These are phyloP conservation scores for Flexamia atlantica DNA, from an alignment of 2,888 invertebrate genomes.

Conservation along the genomic window DNA sequence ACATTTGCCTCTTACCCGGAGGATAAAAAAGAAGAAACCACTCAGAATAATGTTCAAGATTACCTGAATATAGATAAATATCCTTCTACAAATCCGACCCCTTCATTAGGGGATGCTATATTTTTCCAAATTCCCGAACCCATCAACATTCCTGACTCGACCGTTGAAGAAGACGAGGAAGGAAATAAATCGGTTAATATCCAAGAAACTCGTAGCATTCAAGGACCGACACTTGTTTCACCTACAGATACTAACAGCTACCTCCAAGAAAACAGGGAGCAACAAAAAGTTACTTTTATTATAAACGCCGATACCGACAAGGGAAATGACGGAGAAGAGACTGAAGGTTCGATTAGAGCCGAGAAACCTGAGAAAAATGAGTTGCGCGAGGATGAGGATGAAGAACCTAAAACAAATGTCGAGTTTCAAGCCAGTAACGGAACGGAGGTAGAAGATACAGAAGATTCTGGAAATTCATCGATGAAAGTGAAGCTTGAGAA, in stretches of 20 bases:
- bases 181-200: conserved; percentile 38
- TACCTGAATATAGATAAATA: conserved; percentile 52
- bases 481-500: conserved; percentile 68
- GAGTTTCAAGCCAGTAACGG: conserved; percentile 39
- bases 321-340: conserved; percentile 50
- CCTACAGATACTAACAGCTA: conserved; percentile 30
- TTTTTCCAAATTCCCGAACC: conserved; percentile 63
- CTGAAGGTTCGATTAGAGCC: neutral
- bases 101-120: conserved; percentile 62
- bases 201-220: conserved; percentile 61
- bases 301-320: conserved; percentile 38
- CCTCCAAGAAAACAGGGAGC: conserved; percentile 1
- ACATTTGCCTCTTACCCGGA: conserved; percentile 47
- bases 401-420: neutral
- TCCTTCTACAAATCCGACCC: conserved; percentile 65
- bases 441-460: conserved; percentile 57
- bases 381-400: neutral
- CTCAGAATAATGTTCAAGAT: conserved; percentile 34
- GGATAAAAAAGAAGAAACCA: conserved; percentile 35
- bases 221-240: conserved; percentile 43
- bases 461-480: conserved; percentile 55
- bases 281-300: conserved; percentile 26
- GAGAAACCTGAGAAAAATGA: neutral
- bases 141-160: conserved; percentile 55
- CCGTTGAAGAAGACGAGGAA: conserved; percentile 17